phyloP scores from a whole-genome alignment of 2,888 invertebrate genomes.

The Lamellibrachia columna region DNA sequence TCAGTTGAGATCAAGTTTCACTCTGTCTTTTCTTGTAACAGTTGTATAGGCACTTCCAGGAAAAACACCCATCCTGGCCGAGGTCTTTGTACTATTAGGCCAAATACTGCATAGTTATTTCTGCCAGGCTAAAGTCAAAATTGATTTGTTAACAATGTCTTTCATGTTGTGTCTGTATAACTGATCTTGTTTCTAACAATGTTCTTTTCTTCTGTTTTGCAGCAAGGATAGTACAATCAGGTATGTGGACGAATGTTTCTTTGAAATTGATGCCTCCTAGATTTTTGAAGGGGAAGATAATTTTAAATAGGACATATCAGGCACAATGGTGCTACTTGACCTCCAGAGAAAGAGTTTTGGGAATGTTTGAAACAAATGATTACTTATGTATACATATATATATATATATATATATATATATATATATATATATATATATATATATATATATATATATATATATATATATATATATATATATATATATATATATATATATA shows the following conservation, averaged over 20 bases:
- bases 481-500: too few relatives aligned
- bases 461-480: too few relatives aligned
- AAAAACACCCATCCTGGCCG: neutral
- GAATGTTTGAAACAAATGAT: neutral
- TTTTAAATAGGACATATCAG: neutral
- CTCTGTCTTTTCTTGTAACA: neutral
- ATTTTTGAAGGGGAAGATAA: neutral
- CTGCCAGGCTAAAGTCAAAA: neutral
- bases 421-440: too few relatives aligned
- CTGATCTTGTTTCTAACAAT: slow-evolving; percentile 12
- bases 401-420: neutral
- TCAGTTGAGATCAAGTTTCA: neutral
- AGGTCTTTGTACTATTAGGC: neutral
- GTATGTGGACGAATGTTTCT: neutral
- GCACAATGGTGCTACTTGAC: neutral
- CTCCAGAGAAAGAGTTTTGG: neutral
- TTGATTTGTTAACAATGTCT: neutral
- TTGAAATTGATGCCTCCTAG: neutral
- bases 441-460: too few relatives aligned
- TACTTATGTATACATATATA: too few relatives aligned
- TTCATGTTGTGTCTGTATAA: neutral
- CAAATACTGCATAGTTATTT: neutral
- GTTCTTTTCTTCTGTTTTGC: neutral
- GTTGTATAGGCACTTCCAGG: neutral
- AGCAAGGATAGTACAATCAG: neutral